Evolutionary conservation across 1,140 invertebrate species (phyloP).

Genomic region (Sarcophaga bullata): DNA sequence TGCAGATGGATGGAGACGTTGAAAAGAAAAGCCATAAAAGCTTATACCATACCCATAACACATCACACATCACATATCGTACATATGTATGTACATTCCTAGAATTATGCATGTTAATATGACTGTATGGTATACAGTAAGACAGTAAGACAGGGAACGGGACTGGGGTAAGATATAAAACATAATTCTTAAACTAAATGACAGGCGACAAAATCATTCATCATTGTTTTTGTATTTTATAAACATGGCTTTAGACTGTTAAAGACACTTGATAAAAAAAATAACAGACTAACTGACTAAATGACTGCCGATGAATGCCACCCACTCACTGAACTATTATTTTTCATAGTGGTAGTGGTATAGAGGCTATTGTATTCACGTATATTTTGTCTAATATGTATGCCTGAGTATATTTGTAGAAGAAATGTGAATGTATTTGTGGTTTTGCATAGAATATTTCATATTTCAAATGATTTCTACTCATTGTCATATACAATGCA

Average conservation of each 20-base stretch:
- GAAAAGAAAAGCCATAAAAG: no score
- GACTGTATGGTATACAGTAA: no score
- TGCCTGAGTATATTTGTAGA: not conserved
- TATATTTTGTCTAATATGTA: not conserved
- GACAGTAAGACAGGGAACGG: no score
- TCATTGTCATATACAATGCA: conserved; percentile 3
- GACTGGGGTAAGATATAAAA: not conserved
- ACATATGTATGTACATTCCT: no score
- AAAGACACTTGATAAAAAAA: no score
- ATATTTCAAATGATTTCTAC: conserved; percentile 11
- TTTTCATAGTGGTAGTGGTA: not conserved
- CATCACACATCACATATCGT: no score
- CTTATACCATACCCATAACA: no score
- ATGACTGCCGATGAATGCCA: not conserved
- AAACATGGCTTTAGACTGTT: not conserved
- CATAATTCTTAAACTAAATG: conserved; percentile 35
- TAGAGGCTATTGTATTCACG: not conserved
- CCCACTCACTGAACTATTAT: conserved; percentile 30
- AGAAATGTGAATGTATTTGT: not conserved
- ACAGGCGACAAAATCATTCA: conserved; percentile 38
- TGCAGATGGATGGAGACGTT: no score
- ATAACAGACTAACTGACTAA: no score
- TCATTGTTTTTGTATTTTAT: conserved; percentile 9
- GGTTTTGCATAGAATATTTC: not conserved
- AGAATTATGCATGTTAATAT: no score